phyloP scores from a whole-genome alignment of 2,797 vertebrate species.

The Artibeus jamaicensis region DNA sequence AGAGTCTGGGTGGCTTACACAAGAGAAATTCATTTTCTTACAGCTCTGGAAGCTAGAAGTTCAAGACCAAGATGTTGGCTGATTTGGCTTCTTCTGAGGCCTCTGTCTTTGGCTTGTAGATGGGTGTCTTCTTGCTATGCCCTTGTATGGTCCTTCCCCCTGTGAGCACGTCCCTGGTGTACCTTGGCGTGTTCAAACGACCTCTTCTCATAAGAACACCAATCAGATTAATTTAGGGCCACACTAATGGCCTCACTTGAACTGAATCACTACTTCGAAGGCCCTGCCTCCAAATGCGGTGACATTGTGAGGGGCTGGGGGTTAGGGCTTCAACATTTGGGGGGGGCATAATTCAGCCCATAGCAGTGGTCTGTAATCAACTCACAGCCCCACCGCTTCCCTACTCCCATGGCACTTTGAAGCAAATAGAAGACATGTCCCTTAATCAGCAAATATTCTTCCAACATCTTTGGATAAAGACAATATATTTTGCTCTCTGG shows the following conservation, averaged over 20 bases:
- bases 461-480: neutral
- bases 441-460: constrained; percentile 5
- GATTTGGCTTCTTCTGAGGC: neutral
- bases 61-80: neutral
- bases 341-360: neutral
- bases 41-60: neutral
- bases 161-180: fast-evolving
- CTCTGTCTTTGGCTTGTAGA: neutral
- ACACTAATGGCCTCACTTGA: neutral
- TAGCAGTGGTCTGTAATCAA: neutral
- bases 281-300: neutral
- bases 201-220: neutral
- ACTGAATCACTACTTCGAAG: neutral
- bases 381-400: neutral
- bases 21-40: neutral
- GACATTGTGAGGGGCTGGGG: neutral
- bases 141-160: neutral
- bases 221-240: neutral
- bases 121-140: neutral
- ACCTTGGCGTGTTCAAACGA: neutral
- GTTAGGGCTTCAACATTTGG: neutral
- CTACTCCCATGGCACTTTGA: neutral
- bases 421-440: neutral
- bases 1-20: neutral
- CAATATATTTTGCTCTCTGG: neutral